Conservation (phyloP, 2,888 invertebrate genomes). For the Marronus borbonicus region DNA sequence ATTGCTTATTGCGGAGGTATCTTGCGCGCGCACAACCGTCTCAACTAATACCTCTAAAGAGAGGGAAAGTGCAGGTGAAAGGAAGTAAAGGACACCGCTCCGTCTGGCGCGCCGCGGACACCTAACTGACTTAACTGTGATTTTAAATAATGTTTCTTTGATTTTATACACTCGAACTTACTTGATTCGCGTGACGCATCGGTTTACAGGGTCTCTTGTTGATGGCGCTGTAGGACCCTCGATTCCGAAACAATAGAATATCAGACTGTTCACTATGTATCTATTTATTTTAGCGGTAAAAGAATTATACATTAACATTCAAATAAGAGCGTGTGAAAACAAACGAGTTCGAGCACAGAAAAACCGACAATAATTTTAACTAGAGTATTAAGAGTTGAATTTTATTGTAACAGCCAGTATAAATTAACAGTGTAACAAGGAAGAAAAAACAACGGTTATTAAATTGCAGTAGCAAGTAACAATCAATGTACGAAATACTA, state of each 20-base stretch:
- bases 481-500: too few relatives aligned
- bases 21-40: conserved; percentile 58
- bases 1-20: conserved; percentile 55
- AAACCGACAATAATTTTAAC: too few relatives aligned
- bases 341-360: too few relatives aligned
- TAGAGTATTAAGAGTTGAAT: too few relatives aligned
- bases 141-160: conserved; percentile 37
- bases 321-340: too few relatives aligned
- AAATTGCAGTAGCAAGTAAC: too few relatives aligned
- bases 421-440: too few relatives aligned
- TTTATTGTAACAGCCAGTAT: too few relatives aligned
- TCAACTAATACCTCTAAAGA: conserved; percentile 57
- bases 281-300: too few relatives aligned
- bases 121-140: conserved; percentile 46
- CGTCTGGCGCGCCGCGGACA: conserved; percentile 54
- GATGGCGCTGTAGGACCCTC: not conserved
- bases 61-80: conserved; percentile 62
- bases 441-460: too few relatives aligned
- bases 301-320: too few relatives aligned
- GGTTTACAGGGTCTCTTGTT: conserved; percentile 1
- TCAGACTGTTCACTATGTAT: too few relatives aligned
- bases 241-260: not conserved
- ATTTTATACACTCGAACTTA: conserved; percentile 40
- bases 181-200: conserved; percentile 40
- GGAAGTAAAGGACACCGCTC: conserved; percentile 58